Base-by-base conservation (phyloP, 2,113 vertebrate species). In the Dendrocopos noguchii region DNA sequence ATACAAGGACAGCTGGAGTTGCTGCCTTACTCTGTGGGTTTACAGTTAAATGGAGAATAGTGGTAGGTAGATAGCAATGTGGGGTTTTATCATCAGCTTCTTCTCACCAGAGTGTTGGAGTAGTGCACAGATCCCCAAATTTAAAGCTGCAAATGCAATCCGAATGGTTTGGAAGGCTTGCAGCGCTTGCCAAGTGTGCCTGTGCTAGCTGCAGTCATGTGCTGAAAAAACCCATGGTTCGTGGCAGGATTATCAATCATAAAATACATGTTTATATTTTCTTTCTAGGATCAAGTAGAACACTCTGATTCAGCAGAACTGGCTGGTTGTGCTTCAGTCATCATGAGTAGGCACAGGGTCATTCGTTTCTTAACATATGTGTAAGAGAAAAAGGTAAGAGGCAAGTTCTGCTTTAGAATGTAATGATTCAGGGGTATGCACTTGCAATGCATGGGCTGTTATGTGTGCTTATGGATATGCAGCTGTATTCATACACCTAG, bases 321-420 rank as follows among this genome's bases (percentile, higher is more conserved):
- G 94, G 79, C 96, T 97, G 94, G 77, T 88, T 82, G 73, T 94
- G 84, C 94, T 91, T 88, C 94, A 83, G 85, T 91, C 96, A 97
- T 91, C 95, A 98, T 98, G 98, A 97, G 94, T 94, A 97, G 97
- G 92, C 96, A 96, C 90, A 95, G 89, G 94, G 91, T 95, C 81
- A 86, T 87, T 91, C 12, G 27, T 96, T 97, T 95, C 93, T 93
- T 96, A 95, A 93, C 95, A 90, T 65, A 28, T 95, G 75, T 95
- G 7, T 98, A 94, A 95, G 53, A 93, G 71, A 84, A 95, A 97
- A 97, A 98, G 97, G 98, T 98, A 97, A 95, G 96, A 93, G 80
- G 79, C 78, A 89, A 78, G 44, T 94, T 93, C 64, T 95, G 29
- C 82, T 92, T 60, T 52, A 67, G 65, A 84, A 52, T 31, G 25